Evolutionary conservation across 2,888 invertebrate species (phyloP), one percentile per base, ranked within the genome.

Genomic region (Gnatocerus cornutus): DNA sequence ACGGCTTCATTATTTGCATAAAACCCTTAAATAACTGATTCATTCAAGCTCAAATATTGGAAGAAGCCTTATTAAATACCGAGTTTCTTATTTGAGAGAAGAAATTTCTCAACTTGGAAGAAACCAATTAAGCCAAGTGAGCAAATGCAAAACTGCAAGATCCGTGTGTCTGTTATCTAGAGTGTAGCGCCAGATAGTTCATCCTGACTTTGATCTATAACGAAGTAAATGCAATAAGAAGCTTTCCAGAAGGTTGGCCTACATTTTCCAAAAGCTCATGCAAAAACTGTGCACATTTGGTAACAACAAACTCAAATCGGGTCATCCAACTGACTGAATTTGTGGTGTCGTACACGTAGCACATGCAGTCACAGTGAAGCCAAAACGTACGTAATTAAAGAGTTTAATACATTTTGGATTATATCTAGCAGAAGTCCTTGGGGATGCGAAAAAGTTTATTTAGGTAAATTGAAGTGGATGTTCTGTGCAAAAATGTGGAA

Each of bases 11-110:
- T 37, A 37, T 37, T 43, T 43, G 43, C 12, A 43, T 43, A 43
- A 43, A 43, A 43, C 43, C 43, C 43, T 43, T 43, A 43, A 43
- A 43, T 43, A 43, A 43, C 12, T 43, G 13, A 46, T 16, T 16
- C 46, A 16, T 46, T 46, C 1, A 46, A 46, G 7, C 7, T 16
- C 21, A 16, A 46, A 46, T 46, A 46, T 46, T 46, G 14, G 13
- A 46, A 46, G 46, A 46, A 21, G 46, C 7, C 1, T 46, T 46
- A 46, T 46, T 46, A 16, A 16, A 46, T 21, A 14, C 21, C 21
- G 21, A 8, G 46, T 16, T 14, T 46, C 46, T 16, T n/a, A 46
- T 46, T 46, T 16, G 2, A 46, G 46, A 6, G 46, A 46, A 43
- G 43, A 7, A 43, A 12, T 43, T 43, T 43, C 43, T 5, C 43